Percentiles rank a stretch among this genome's conserved stretches.
These are phyloP conservation scores for Caloenas nicobarica DNA, from an alignment of 2,113 vertebrate genomes.

Conservation along the genomic window DNA sequence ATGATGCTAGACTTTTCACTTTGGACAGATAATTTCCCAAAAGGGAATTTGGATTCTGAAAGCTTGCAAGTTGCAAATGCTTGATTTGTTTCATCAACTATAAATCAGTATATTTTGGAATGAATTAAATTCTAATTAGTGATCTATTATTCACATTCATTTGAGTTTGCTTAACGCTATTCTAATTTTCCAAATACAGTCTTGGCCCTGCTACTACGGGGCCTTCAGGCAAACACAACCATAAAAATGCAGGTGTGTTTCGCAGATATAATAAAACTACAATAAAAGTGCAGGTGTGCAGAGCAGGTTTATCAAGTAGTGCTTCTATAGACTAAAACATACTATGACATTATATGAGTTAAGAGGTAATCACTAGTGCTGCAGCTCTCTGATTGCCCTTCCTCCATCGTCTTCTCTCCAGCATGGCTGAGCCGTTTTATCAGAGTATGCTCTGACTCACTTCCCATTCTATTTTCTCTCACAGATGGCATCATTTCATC, in stretches of 20 bases:
- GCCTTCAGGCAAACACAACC: constrained; percentile 24
- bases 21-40: neutral
- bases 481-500: constrained; percentile 60
- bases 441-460: constrained; percentile 50
- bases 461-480: constrained; percentile 30
- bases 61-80: neutral
- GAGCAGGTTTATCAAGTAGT: constrained; percentile 33
- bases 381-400: constrained; percentile 47
- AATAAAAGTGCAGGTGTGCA: constrained; percentile 58
- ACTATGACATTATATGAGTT: constrained; percentile 14
- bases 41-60: neutral
- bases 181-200: constrained; percentile 35
- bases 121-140: neutral
- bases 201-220: neutral
- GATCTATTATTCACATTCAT: constrained; percentile 26
- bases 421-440: constrained; percentile 34
- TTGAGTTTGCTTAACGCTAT: neutral
- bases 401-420: constrained; percentile 44
- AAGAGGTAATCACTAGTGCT: constrained; percentile 17
- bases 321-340: neutral
- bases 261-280: constrained; percentile 20
- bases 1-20: neutral
- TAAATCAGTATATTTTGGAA: neutral
- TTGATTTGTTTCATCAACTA: neutral
- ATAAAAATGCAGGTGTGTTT: constrained; percentile 64